These are phyloP conservation scores for Acanthis flammea DNA, from an alignment of 2,797 vertebrate genomes.

Conservation along the genomic window DNA sequence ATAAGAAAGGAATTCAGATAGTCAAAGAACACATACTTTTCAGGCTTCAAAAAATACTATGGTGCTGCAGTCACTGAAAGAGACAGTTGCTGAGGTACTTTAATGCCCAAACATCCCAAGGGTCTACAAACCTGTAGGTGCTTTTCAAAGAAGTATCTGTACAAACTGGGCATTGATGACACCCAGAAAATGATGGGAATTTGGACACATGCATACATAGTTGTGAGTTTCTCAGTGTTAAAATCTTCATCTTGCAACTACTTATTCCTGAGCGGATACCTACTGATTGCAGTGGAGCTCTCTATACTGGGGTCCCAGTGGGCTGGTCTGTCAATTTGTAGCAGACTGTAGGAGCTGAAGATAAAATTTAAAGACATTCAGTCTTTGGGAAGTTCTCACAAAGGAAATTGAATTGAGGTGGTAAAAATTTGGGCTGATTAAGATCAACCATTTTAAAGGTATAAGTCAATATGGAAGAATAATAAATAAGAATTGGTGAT, in stretches of 20 bases:
- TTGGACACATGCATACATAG: not conserved
- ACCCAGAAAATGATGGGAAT: not conserved
- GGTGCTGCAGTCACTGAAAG: not conserved
- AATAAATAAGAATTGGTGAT: not conserved
- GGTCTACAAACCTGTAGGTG: not conserved
- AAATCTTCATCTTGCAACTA: not conserved
- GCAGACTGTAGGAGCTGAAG: not conserved
- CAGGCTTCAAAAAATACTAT: not conserved
- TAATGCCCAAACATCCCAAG: not conserved
- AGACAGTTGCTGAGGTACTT: not conserved
- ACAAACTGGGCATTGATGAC: not conserved
- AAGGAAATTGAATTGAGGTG: not conserved
- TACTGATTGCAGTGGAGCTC: not conserved
- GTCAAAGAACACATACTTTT: not conserved
- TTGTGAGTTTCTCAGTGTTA: not conserved
- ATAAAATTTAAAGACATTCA: not conserved
- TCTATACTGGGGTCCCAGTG: not conserved
- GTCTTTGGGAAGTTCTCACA: not conserved
- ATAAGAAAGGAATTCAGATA: not conserved
- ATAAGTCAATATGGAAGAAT: not conserved
- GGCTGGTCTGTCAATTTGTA: not conserved
- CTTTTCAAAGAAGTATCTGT: not conserved
- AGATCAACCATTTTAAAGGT: not conserved
- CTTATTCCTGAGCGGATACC: not conserved
- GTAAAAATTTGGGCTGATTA: not conserved